Base-by-base conservation (phyloP, 1,140 invertebrate species). In the Drosophila pseudoananassae region DNA sequence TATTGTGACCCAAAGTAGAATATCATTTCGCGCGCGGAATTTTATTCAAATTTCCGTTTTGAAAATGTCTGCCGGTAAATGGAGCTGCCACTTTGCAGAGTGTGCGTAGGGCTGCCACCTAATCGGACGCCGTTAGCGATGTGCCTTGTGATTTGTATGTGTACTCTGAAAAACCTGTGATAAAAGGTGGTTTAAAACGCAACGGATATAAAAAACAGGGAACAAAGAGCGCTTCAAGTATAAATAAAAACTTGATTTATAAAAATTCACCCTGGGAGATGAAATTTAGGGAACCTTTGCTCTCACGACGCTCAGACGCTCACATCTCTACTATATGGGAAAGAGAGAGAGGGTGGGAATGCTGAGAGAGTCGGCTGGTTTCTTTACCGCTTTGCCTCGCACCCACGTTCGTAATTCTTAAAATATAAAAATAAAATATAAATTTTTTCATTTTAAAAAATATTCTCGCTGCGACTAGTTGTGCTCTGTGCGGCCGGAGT, bases 391-490 rank as follows among this genome's bases (percentile, higher is more conserved):
- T 74, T 76, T 76, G 56, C 63, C 49, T 57, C 38, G 51, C 49
- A 46, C 51, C 45, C 36, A 33, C 54, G 49, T 73, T 43, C 72
- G 59, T 74, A 52, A 65, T 65, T 74, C 71, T 56, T 76, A 68
- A 76, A 76, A 76, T 63, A 77, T 70, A 77, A 78, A 77, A 76
- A 78, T 63, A 77, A 78, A 77, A 66, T 51, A 65, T 65, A 46
- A 51, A 31, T 76, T 47, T 38, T 65, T 76, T 76, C 73, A 77
- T 33, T 70, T 71, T 47, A 77, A 77, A 76, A 77, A 77, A 78
- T 40, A 60, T 76, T 69, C 72, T 76, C 74, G 49, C 55, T 40
- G 65, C 31, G 75, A 47, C 57, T 57, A 71, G 74, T 77, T 77
- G 74, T 76, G 74, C 38, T 40, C 31, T 29, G 29, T 14, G 43